Evolutionary conservation across 2,113 vertebrate species (phyloP).

Genomic region (Odocoileus hemionus): DNA sequence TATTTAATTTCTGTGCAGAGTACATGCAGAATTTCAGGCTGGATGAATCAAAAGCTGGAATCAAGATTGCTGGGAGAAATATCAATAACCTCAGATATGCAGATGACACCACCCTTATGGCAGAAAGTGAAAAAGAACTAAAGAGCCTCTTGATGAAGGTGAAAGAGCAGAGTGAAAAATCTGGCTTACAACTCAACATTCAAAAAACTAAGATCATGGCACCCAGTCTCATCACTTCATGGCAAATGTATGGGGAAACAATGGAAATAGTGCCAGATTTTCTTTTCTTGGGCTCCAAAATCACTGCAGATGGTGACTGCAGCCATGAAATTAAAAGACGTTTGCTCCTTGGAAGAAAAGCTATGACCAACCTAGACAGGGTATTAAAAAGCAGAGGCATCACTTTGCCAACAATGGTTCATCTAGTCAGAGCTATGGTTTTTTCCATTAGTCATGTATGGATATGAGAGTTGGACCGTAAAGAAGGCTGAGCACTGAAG

Average conservation of each 20-base stretch:
- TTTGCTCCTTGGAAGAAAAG: not conserved
- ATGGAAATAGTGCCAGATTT: not conserved
- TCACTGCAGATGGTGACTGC: not conserved
- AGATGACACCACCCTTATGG: not conserved
- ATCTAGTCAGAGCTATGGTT: not conserved
- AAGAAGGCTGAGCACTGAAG: not conserved
- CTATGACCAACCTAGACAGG: not conserved
- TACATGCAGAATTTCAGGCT: not conserved
- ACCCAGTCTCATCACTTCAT: not conserved
- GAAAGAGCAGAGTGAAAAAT: not conserved
- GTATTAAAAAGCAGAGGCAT: not conserved
- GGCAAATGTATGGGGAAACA: not conserved
- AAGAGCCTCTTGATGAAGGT: not conserved
- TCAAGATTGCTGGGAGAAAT: not conserved
- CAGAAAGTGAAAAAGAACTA: not conserved
- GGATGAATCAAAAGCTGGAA: not conserved
- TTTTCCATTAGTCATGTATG: not conserved
- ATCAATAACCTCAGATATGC: not conserved
- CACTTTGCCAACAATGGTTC: not conserved
- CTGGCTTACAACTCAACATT: not conserved
- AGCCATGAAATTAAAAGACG: not conserved
- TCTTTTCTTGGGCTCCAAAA: not conserved
- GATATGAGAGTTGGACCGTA: not conserved
- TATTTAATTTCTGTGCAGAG: not conserved
- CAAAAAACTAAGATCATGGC: not conserved